Evolutionary conservation across 2,113 vertebrate genomes (phyloP).

Genomic region (Nothobranchius kuhntae): DNA sequence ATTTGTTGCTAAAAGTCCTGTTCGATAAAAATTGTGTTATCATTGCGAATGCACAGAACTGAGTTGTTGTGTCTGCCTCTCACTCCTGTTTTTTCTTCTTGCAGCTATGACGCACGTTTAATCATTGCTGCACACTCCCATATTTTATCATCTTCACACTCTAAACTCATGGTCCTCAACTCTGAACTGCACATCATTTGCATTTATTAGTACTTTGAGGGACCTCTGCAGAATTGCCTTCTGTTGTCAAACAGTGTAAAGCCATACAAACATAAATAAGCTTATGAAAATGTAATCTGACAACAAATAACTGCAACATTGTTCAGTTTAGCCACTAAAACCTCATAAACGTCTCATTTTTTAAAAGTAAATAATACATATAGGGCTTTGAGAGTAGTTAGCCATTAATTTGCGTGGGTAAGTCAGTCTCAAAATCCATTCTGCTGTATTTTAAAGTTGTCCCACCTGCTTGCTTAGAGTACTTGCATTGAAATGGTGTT

Average conservation of each 20-base stretch:
- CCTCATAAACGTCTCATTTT: neutral
- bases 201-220: constrained; percentile 12
- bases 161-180: constrained; percentile 7
- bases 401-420: no score
- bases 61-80: constrained; percentile 58
- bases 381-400: no score
- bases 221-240: constrained; percentile 1
- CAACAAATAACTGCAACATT: neutral
- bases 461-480: neutral
- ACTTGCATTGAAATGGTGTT: constrained; percentile 5
- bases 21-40: constrained; percentile 4
- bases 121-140: constrained; percentile 12
- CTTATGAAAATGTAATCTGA: neutral
- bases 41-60: constrained; percentile 21
- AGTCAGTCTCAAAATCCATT: neutral
- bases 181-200: constrained; percentile 15
- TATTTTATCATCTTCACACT: constrained; percentile 9
- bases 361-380: no score
- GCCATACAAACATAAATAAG: neutral
- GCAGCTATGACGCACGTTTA: constrained; percentile 47
- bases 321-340: neutral
- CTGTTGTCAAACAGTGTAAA: constrained; percentile 1
- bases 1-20: neutral
- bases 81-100: constrained; percentile 59
- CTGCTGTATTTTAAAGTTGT: no score